Base-by-base conservation (phyloP, 2,113 vertebrate species). In the western clawed frog (Xenopus tropicalis) region DNA sequence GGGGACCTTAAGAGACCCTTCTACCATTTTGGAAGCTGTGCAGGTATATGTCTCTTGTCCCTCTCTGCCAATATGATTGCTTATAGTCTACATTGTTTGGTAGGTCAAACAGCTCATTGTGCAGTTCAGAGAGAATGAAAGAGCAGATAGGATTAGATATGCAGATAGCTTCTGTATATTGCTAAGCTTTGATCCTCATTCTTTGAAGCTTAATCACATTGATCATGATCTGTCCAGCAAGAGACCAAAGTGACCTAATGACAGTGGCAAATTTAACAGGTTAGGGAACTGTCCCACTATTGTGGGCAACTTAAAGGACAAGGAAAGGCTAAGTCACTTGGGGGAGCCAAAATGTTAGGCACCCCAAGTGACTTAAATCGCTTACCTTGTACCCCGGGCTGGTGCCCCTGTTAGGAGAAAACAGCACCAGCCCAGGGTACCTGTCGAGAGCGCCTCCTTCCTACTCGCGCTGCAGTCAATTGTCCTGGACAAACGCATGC, bases 161-260 rank as follows among this genome's bases (percentile, higher is more conserved):
- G 23, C 58, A 29, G 65, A 65, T 56, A 69, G 23, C n/a, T 20
- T 75, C 46, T 37, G 29, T 59, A 43, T 62, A 24, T 76, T 58
- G 52, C 54, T 12, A 76, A 61, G 64, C 72, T 74, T 74, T 74
- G 72, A 74, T 74, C 65, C 43, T 46, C 11, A 62, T 52, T 24
- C 72, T 74, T 74, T 74, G 72, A 74, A 74, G 72, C 65, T 68
- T 56, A 74, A 68, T 52, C 57, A 68, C 44, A 74, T 74, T 74
- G 72, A 74, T 74, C 72, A n/a, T 48, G 23, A 54, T 76, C 44
- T 63, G 58, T 69, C 58, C 52, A n/a, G 44, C 25, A 44, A 42
- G 17, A 69, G 29, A 76, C 44, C 58, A 76, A 76, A 69, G 66
- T 54, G 66, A 76, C 66, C 73, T 44, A 76, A 69, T 76, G 66